A percentile compares a stretch with the other conserved stretches of the same genome.
phyloP scores from a whole-genome alignment of 2,888 invertebrate species.

The Ectemnius cavifrons region DNA sequence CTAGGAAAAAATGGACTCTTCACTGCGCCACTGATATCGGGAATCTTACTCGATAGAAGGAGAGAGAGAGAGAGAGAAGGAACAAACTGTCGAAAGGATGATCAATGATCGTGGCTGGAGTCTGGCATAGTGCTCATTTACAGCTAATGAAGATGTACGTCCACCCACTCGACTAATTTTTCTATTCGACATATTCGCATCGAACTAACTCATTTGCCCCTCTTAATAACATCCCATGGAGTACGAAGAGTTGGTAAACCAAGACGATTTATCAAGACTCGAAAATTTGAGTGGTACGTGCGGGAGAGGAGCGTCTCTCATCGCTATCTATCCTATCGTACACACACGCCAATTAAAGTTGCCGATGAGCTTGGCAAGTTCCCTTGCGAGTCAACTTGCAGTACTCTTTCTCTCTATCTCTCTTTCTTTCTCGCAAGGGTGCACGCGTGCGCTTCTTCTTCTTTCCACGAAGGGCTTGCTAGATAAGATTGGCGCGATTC shows the following conservation, averaged over 20 bases:
- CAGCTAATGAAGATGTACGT: conserved; percentile 44
- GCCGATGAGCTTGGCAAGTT: neutral
- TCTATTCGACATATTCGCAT: conserved; percentile 17
- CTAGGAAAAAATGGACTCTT: too few relatives aligned
- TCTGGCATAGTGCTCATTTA: conserved; percentile 23
- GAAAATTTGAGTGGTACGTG: too few relatives aligned
- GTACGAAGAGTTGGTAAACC: neutral
- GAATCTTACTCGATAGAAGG: too few relatives aligned
- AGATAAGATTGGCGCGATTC: conserved; percentile 33
- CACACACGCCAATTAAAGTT: neutral
- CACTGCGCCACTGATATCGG: too few relatives aligned
- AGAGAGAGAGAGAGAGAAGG: neutral
- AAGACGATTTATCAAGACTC: neutral
- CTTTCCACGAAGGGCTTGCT: neutral
- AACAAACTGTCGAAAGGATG: conserved; percentile 37
- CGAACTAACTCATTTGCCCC: neutral
- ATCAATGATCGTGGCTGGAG: conserved; percentile 40
- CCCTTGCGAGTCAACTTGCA: neutral
- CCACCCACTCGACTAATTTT: conserved; percentile 40
- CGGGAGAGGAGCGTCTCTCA: too few relatives aligned
- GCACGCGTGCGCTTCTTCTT: neutral
- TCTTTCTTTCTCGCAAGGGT: too few relatives aligned
- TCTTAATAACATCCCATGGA: neutral
- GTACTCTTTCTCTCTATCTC: neutral
- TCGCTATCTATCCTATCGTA: too few relatives aligned